Base-by-base conservation (phyloP, 2,888 invertebrate genomes). In the Parapristionchus giblindavisi region DNA sequence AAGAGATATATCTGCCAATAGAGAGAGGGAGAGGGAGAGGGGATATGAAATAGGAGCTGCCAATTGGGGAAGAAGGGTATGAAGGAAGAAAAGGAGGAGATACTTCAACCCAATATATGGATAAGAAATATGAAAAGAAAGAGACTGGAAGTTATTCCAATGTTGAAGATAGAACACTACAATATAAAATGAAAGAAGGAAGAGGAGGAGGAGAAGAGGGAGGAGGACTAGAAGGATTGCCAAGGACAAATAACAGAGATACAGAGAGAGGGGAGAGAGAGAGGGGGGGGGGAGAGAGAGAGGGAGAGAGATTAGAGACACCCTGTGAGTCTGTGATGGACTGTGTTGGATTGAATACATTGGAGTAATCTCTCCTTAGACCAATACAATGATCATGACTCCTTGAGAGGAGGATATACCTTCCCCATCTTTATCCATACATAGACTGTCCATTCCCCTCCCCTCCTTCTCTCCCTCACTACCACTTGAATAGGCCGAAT, bases 331-430 rank as follows among this genome's bases (percentile, higher is more conserved):
- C 43, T 43, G 11, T 14, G 43, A 43, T 8, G 43, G 43, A 17
- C 11, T 17, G 43, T n/a, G n/a, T n/a, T n/a, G n/a, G n/a, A n/a
- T n/a, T n/a, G n/a, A n/a, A n/a, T n/a, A n/a, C n/a, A n/a, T n/a
- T 48, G 48, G 48, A 48, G 48, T 14, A 48, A 48, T n/a, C n/a
- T n/a, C n/a, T n/a, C n/a, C n/a, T n/a, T n/a, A n/a, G n/a, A n/a
- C n/a, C n/a, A n/a, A n/a, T n/a, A n/a, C n/a, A n/a, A n/a, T n/a
- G n/a, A n/a, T n/a, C n/a, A n/a, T n/a, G n/a, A n/a, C n/a, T 40
- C 63, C 63, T 65, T 65, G 40, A 40, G 63, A 65, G 63, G 40
- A 60, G 60, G 60, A n/a, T 60, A 60, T 36, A 36, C 34, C n/a
- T 21, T 1, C 3, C 38, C 24, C 38, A 3, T 38, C 61, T 38